These are phyloP conservation scores for Polydrusus pterygomalis DNA, from an alignment of 2,888 invertebrate species.

Conservation along the genomic window DNA sequence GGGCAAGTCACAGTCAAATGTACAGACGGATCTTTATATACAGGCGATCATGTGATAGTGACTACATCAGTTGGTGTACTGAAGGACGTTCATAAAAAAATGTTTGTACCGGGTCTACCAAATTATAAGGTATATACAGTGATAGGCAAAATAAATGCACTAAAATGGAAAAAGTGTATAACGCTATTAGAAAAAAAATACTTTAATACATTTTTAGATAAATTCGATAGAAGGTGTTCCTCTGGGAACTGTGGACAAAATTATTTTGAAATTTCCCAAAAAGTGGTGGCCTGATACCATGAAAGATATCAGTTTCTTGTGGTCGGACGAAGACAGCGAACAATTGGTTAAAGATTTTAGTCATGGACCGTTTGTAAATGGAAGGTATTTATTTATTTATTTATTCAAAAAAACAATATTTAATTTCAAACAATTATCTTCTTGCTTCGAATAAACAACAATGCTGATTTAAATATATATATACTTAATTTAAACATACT, in stretches of 20 bases:
- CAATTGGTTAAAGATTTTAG: slow-evolving; percentile 64
- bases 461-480: too few relatives aligned
- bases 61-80: slow-evolving; percentile 83
- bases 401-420: not conserved
- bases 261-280: slow-evolving; percentile 78
- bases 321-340: slow-evolving; percentile 74
- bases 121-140: slow-evolving; percentile 70
- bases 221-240: slow-evolving; percentile 76
- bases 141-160: too few relatives aligned
- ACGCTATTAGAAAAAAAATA: too few relatives aligned
- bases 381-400: slow-evolving; percentile 25
- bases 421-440: too few relatives aligned
- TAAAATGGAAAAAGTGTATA: too few relatives aligned
- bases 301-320: slow-evolving; percentile 76
- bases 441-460: too few relatives aligned
- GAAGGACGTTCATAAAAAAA: slow-evolving; percentile 74
- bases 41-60: slow-evolving; percentile 79
- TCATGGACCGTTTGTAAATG: slow-evolving; percentile 61
- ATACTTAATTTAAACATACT: not conserved
- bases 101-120: slow-evolving; percentile 77
- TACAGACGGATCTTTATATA: slow-evolving; percentile 74
- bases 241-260: slow-evolving; percentile 81
- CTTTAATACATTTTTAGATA: slow-evolving; percentile 11
- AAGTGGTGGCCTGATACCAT: slow-evolving; percentile 79
- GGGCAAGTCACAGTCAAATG: slow-evolving; percentile 71